These are phyloP conservation scores for Barypeithes pellucidus DNA, from an alignment of 2,888 invertebrate genomes.

Conservation along the genomic window DNA sequence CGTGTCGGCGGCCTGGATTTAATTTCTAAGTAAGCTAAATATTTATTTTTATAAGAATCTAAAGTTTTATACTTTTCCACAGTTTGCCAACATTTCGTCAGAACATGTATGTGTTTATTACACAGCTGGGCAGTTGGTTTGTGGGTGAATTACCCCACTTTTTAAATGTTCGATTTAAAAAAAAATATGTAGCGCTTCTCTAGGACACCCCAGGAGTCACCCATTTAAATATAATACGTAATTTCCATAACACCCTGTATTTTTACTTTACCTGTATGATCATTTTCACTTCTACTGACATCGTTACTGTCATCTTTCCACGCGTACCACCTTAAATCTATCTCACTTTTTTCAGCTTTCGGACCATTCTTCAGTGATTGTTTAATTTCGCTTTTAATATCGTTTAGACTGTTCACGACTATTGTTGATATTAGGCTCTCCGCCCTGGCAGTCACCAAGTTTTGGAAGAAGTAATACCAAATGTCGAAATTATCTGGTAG, in stretches of 20 bases:
- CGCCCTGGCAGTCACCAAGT: constrained; percentile 80
- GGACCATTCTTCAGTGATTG: constrained; percentile 60
- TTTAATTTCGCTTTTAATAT: constrained; percentile 69
- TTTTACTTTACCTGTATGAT: constrained; percentile 62
- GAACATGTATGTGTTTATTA: no score
- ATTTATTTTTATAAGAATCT: no score
- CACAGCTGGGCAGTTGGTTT: no score
- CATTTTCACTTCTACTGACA: constrained; percentile 68
- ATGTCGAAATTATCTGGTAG: constrained; percentile 76
- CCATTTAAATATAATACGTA: no score
- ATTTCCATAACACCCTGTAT: neutral
- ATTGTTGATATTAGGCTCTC: constrained; percentile 75
- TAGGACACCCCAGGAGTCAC: no score
- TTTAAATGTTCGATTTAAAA: no score
- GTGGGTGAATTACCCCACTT: no score
- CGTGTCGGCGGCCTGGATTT: no score
- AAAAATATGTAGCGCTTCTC: no score
- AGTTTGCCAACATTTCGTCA: no score
- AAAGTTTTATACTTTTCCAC: no score
- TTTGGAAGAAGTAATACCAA: constrained; percentile 83
- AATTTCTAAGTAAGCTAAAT: no score
- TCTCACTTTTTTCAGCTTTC: constrained; percentile 56
- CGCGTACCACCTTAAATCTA: constrained; percentile 80
- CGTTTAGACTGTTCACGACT: constrained; percentile 62
- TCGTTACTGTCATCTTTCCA: constrained; percentile 81